Percentiles rank a stretch among this genome's conserved stretches.
Conservation (phyloP, 2,888 invertebrate species). For the Pedicia rivosa region DNA sequence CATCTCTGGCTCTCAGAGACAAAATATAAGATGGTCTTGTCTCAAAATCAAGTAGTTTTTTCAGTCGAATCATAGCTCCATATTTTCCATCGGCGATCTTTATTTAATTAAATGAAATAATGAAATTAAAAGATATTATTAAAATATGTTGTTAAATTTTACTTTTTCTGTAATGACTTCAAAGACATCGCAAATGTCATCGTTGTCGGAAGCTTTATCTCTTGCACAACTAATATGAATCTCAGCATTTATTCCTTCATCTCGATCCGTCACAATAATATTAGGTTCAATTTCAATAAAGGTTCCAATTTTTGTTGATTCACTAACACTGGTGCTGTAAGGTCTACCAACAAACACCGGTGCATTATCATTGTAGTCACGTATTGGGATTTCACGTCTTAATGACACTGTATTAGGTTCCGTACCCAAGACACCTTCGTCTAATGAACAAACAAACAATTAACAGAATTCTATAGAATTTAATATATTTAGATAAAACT, state of each 20-base stretch:
- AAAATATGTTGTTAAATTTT: constrained; percentile 21
- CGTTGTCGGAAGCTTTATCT: constrained; percentile 38
- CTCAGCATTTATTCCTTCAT: constrained; percentile 56
- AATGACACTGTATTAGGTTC: constrained; percentile 68
- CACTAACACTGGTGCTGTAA: constrained; percentile 53
- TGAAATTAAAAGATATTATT: no score
- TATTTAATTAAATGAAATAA: neutral
- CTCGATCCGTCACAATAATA: constrained; percentile 53
- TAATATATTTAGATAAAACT: neutral
- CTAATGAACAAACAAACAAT: constrained; percentile 69
- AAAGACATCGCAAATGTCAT: constrained; percentile 55
- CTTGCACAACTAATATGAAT: constrained; percentile 47
- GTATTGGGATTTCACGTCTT: constrained; percentile 56
- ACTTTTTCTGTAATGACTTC: constrained; percentile 42
- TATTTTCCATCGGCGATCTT: constrained; percentile 46
- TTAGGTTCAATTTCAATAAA: constrained; percentile 39
- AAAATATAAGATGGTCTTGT: constrained; percentile 55
- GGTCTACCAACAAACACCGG: constrained; percentile 59
- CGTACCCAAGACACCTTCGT: constrained; percentile 49
- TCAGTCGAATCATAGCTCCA: constrained; percentile 47
- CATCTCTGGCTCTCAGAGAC: constrained; percentile 48
- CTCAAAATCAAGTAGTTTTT: constrained; percentile 60
- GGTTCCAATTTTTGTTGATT: constrained; percentile 46
- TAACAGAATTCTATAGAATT: constrained; percentile 38
- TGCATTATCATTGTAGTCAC: constrained; percentile 67